Base-by-base conservation (phyloP, 2,113 vertebrate species). In the Corvus moneduloides region DNA sequence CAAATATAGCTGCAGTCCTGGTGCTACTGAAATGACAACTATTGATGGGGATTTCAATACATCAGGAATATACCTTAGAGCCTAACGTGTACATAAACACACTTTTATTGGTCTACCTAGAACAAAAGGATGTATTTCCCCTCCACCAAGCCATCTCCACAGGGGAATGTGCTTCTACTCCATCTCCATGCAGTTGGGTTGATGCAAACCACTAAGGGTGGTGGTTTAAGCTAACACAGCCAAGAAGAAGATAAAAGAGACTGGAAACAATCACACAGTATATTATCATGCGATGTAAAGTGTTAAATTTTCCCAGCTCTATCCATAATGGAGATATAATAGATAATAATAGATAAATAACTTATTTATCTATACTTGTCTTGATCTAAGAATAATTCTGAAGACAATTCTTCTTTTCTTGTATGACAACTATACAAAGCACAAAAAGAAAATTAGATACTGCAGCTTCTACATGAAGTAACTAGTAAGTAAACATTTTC, bases 391-490 rank as follows among this genome's bases (percentile, higher is more conserved):
- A 91, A 78, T 71, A 94, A 93, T 75, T 90, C 56, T 75, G 44
- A 81, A 94, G 88, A 90, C 64, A 86, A 94, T 80, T 91, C 66
- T 67, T 86, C 62, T 83, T 90, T 67, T 75, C 61, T 86, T 63
- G 44, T 72, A 68, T 75, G 86, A 92, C 79, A 96, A 82, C 56
- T 78, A 87, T 1, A 92, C 62, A 89, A 82, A 64, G 76, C 46
- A 92, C 84, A 89, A 54, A 80, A 67, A 93, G 86, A 92, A 94
- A 95, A 88, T 91, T 55, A 92, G 73, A 86, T 58, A 79, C 64
- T 91, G 90, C 83, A 94, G 75, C 54, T 87, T 84, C 81, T 84
- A 56, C 62, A 52, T 10, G 10, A 90, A 91, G 66, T 15, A 75
- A 24, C 56, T 43, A 46, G 43, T 83, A 91, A 79, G 84, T 55